phyloP scores from a whole-genome alignment of 1,140 invertebrate species.

The Cyrtorhinus lividipennis region DNA sequence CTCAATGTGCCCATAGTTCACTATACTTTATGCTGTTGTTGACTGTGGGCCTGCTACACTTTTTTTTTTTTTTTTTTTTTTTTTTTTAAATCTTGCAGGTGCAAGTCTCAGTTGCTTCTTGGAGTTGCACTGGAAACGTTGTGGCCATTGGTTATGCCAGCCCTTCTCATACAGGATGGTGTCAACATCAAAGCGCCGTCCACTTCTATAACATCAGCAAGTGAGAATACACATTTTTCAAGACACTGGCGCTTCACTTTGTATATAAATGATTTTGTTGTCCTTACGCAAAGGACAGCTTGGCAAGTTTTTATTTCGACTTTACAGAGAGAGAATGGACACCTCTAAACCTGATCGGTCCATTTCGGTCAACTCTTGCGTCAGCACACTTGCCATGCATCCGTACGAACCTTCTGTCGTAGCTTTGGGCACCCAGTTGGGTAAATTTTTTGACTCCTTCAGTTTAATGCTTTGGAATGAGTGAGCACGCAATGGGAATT shows the following conservation, averaged over 20 bases:
- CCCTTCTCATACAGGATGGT: conserved; percentile 15
- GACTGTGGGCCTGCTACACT: too few relatives aligned
- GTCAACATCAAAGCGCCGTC: conserved; percentile 16
- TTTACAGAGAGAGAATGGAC: conserved; percentile 18
- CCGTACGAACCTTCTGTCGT: conserved; percentile 19
- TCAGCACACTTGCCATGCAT: conserved; percentile 15
- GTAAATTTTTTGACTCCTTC: conserved; percentile 8
- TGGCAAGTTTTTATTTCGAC: too few relatives aligned
- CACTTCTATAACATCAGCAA: conserved; percentile 19
- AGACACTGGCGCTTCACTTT: too few relatives aligned
- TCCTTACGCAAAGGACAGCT: too few relatives aligned
- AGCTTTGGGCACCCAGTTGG: conserved; percentile 15
- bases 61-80: too few relatives aligned
- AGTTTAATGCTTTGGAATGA: conserved; percentile 4
- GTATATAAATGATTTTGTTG: too few relatives aligned
- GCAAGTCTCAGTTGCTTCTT: conserved; percentile 13
- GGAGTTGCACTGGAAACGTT: conserved; percentile 21
- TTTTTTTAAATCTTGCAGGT: conserved; percentile 9
- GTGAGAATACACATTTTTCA: conserved; percentile 7
- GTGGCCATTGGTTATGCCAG: conserved; percentile 12
- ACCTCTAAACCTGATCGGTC: conserved; percentile 7
- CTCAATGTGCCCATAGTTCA: too few relatives aligned
- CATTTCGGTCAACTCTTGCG: conserved; percentile 8
- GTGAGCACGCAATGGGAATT: conserved; percentile 13
- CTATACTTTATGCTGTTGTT: too few relatives aligned